Base-by-base conservation (phyloP, 2,888 invertebrate genomes). In the Formica aserva region DNA sequence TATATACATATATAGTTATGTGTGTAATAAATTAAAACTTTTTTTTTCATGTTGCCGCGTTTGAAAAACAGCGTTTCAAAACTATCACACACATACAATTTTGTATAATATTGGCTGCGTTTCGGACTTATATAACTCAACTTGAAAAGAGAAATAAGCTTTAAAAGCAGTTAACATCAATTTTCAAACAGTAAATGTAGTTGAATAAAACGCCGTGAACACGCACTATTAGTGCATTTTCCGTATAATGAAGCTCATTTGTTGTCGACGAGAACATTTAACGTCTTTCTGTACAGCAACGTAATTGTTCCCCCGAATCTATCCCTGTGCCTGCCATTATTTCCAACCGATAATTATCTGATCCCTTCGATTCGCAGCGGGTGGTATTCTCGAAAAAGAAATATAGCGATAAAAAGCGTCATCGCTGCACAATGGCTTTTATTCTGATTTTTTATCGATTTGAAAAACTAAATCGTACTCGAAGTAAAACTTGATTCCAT, bases 401-500 rank as follows among this genome's bases (percentile, higher is more conserved):
- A 26, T 22, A 75, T 32, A 9, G n/a, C 26, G 35, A 72, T 22
- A 15, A 15, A 22, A 22, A 15, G 13, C 35, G 75, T 48, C 35
- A n/a, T 75, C 22, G 6, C 29, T 22, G 18, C n/a, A 35, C 55
- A 41, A 32, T 41, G 4, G 22, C 45, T 32, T 52, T n/a, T 5
- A 32, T 32, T 63, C 63, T 32, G 48, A 1, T 4, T 35, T 74
- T 75, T 77, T 18, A 52, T 3, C 18, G 15, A 15, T 48, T 48
- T 48, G 6, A 60, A 45, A 69, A 69, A 41, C 38, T 75, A 75
- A 57, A 57, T n/a, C n/a, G 22, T n/a, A 29, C 41, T 69, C 57
- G 60, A 15, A 65, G 22, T 65, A 87, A 83, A 87, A 52, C 62
- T 72, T 69, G 63, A 78, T 85, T 72, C 52, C 35, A 67, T 77